Conservation (phyloP, 2,888 invertebrate genomes). For the Polia nebulosa region DNA sequence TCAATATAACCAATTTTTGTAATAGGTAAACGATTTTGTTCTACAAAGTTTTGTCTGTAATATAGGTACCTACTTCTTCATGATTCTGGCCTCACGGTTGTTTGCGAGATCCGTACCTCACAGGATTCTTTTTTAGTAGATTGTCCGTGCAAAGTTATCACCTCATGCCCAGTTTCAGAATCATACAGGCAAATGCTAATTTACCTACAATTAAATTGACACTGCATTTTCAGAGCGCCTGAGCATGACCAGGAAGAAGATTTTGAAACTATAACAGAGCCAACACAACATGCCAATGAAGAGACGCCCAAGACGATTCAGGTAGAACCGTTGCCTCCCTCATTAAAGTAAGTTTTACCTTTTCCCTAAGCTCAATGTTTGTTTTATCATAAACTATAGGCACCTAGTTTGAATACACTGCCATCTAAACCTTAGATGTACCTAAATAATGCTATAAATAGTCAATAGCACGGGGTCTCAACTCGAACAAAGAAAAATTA, state of each 20-base stretch:
- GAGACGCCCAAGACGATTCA: slow-evolving; percentile 18
- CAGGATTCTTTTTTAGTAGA: no score
- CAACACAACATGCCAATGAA: slow-evolving; percentile 14
- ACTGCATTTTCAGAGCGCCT: slow-evolving; percentile 31
- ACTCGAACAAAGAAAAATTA: no score
- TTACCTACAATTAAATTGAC: background rate
- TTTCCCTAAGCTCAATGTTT: background rate
- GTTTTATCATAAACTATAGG: slow-evolving; percentile 4
- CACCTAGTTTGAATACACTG: background rate
- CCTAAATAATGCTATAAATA: background rate
- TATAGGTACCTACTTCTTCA: no score
- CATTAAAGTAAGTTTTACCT: slow-evolving; percentile 68
- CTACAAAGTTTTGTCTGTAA: no score
- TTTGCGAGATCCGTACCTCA: no score
- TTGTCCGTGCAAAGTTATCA: no score
- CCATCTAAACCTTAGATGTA: background rate
- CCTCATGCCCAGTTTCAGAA: no score
- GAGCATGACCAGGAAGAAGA: slow-evolving; percentile 6
- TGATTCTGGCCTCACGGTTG: no score
- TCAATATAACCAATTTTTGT: no score
- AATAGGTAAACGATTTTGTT: no score
- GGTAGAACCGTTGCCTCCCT: slow-evolving; percentile 69
- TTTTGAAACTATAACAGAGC: slow-evolving; percentile 12
- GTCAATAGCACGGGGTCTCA: no score
- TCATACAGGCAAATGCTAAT: no score